A percentile compares a stretch with the other conserved stretches of the same genome.
Conservation (phyloP, 1,140 invertebrate species). For the Papilio polytes region DNA sequence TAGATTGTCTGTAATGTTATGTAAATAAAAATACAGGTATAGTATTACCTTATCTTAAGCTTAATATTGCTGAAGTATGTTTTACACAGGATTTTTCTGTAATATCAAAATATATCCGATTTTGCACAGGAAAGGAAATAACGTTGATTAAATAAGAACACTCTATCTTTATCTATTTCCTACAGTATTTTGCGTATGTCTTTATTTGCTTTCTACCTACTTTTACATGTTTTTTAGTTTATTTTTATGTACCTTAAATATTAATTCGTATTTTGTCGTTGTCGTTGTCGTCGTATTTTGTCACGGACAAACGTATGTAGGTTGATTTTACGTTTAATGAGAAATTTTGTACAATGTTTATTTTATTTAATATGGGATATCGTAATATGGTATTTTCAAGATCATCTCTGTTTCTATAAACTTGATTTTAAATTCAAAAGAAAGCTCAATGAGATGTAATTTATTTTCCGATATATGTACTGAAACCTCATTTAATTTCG, state of each 20-base stretch:
- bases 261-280: too few relatives aligned
- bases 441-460: not conserved
- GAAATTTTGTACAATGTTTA: not conserved
- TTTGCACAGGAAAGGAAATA: not conserved
- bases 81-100: not conserved
- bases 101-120: not conserved
- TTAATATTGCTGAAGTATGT: not conserved
- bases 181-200: not conserved
- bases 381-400: not conserved
- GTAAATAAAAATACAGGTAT: slow-evolving; percentile 7
- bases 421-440: not conserved
- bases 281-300: too few relatives aligned
- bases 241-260: not conserved
- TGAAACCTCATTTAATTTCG: slow-evolving; percentile 13
- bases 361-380: not conserved
- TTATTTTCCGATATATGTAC: slow-evolving; percentile 1
- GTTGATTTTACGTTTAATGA: too few relatives aligned
- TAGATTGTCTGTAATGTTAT: not conserved
- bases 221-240: not conserved
- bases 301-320: too few relatives aligned
- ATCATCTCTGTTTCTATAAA: not conserved
- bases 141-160: not conserved
- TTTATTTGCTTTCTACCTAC: not conserved
- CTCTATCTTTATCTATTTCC: too few relatives aligned
- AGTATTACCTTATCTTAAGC: not conserved